Conservation (phyloP, 2,113 vertebrate species). For the Oreochromis tanganicae region DNA sequence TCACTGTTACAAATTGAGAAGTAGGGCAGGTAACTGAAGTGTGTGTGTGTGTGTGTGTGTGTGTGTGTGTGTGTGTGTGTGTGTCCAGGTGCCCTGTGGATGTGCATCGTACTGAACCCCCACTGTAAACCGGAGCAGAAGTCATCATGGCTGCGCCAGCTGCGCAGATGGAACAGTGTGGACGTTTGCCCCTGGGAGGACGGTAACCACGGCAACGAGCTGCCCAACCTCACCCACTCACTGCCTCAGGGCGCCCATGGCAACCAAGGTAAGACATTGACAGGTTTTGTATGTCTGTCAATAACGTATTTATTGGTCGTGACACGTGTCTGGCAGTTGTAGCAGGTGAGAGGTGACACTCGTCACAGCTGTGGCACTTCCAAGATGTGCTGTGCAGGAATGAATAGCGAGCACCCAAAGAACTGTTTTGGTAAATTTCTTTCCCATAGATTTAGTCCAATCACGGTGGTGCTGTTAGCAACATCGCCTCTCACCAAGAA, state of each 20-base stretch:
- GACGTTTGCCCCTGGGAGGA: constrained; percentile 99
- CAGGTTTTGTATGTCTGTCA: constrained; percentile 26
- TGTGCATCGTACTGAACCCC: constrained; percentile 99
- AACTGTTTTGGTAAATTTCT: neutral
- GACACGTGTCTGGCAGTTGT: neutral
- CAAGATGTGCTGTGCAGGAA: neutral
- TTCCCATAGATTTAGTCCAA: neutral
- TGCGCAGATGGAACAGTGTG: constrained; percentile 96
- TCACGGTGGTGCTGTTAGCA: neutral
- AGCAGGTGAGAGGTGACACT: neutral
- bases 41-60: neutral
- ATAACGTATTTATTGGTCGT: neutral
- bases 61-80: neutral
- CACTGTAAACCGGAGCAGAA: constrained; percentile 98
- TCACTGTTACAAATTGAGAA: no score
- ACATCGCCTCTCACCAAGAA: neutral
- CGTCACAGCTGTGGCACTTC: neutral
- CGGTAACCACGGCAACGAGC: constrained; percentile 95
- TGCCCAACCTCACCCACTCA: constrained; percentile 97
- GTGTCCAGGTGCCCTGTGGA: constrained; percentile 93
- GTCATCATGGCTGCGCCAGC: constrained; percentile 91
- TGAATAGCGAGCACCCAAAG: neutral
- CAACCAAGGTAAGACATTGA: constrained; percentile 83
- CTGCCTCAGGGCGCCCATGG: constrained; percentile 97
- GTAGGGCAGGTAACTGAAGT: no score